A percentile compares a stretch with the other conserved stretches of the same genome.
phyloP scores from a whole-genome alignment of 1,140 invertebrate genomes.

The Popillia japonica region DNA sequence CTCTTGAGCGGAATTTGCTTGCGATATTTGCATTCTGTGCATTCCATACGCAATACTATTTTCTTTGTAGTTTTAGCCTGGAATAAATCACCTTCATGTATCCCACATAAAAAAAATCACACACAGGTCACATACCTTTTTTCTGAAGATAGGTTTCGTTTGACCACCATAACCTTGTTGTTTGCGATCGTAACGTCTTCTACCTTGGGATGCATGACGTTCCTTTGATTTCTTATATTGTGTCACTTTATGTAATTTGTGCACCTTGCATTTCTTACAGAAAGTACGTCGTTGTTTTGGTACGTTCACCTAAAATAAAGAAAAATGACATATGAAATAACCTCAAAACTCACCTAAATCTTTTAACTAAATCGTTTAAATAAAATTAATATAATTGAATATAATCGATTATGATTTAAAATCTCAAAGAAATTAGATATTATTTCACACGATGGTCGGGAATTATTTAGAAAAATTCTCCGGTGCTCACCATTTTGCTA shows the following conservation, averaged over 20 bases:
- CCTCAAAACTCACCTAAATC: conserved; percentile 19
- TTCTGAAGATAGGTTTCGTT: conserved; percentile 99
- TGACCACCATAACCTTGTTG: conserved; percentile 99
- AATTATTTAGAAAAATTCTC: not conserved
- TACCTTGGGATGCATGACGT: conserved; percentile 86
- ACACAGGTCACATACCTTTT: conserved; percentile 86
- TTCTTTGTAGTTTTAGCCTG: conserved; percentile 99
- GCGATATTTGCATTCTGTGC: conserved; percentile 96
- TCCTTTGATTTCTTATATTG: conserved; percentile 99
- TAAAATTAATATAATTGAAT: not conserved
- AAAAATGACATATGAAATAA: conserved; percentile 28
- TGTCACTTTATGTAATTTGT: conserved; percentile 95
- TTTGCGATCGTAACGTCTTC: conserved; percentile 98
- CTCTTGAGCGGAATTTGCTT: conserved; percentile 97
- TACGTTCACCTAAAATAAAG: conserved; percentile 75
- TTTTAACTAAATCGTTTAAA: not conserved
- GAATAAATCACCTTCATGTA: conserved; percentile 51
- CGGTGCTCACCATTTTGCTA: conserved; percentile 22
- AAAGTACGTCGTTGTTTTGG: conserved; percentile 97
- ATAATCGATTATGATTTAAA: not conserved
- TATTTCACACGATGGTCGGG: not conserved
- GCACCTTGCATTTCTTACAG: conserved; percentile 99
- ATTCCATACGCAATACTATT: conserved; percentile 99
- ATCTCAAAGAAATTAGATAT: not conserved
- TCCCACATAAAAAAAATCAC: not conserved